These are phyloP conservation scores for Simalia tracyae DNA, from an alignment of 2,797 vertebrate species.

Conservation along the genomic window DNA sequence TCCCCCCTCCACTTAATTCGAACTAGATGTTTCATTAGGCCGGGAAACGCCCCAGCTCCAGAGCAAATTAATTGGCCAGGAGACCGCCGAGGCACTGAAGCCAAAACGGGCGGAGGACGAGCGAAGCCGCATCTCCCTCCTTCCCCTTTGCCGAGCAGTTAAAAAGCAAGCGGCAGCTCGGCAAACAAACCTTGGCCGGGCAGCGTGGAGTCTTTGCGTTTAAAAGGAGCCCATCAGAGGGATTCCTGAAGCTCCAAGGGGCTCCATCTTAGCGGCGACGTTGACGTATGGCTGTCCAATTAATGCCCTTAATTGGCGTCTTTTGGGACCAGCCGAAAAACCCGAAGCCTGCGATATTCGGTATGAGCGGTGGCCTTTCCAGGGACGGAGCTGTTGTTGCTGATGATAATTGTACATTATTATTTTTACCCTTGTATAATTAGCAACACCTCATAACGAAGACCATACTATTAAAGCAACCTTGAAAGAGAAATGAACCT, in stretches of 20 bases:
- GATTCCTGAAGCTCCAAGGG: slow-evolving; percentile 65
- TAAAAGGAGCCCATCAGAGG: slow-evolving; percentile 71
- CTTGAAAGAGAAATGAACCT: neutral
- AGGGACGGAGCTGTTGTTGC: neutral
- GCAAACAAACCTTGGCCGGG: neutral
- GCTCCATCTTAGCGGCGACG: slow-evolving; percentile 69
- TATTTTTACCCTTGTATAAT: neutral
- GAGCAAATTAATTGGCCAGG: neutral
- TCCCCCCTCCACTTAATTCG: neutral
- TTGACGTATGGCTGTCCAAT: slow-evolving; percentile 83
- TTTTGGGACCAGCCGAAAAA: slow-evolving; percentile 69
- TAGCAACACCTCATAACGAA: neutral
- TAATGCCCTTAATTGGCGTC: slow-evolving; percentile 82
- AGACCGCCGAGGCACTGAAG: neutral
- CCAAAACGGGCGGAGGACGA: neutral
- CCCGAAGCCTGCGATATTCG: slow-evolving; percentile 56
- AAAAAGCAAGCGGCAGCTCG: neutral
- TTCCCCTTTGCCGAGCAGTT: neutral
- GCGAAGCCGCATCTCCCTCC: neutral
- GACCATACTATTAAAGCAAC: neutral
- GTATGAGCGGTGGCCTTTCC: slow-evolving; percentile 42
- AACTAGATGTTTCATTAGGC: neutral
- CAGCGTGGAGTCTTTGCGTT: slow-evolving; percentile 26
- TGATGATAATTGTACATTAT: neutral
- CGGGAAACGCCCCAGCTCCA: neutral